Base-by-base conservation (phyloP, 1,140 invertebrate species). In the Lepidostoma basale region DNA sequence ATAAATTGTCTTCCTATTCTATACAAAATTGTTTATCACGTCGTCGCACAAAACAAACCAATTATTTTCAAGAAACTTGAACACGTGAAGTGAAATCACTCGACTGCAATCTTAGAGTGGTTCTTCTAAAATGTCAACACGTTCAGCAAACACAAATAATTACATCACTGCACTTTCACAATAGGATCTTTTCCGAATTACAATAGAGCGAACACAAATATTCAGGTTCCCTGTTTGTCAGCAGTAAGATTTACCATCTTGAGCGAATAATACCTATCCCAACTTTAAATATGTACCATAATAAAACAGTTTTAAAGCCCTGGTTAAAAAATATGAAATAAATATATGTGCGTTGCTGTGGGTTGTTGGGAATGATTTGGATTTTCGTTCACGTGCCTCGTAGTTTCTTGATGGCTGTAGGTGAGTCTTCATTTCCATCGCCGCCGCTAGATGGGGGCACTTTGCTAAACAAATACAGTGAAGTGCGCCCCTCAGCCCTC, bases 401-500 rank as follows among this genome's bases (percentile, higher is more conserved):
- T n/a, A 36, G n/a, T 36, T n/a, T 6, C 33, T 36, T 6, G 33
- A 6, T 8, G 33, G n/a, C n/a, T 6, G 33, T 36, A 1, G 44
- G 9, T 9, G 3, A 16, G 52, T 16, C 52, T 56, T 63, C 62
- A 45, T 45, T 63, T 63, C 62, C 62, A 49, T 49, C 28, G 10
- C 40, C 23, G 45, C 45, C 45, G 45, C 45, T 23, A 49, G 22
- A 42, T 18, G 33, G 44, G 5, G 40, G 25, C 47, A 45, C 58
- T 52, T 58, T 26, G 44, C 28, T 54, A 42, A 60, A 62, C 66
- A 68, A 68, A 68, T 68, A 62, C 30, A 22, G 56, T 62, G 39
- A 39, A 67, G 64, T 30, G 26, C n/a, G n/a, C n/a, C n/a, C n/a
- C n/a, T n/a, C n/a, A n/a, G n/a, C 42, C 56, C 56, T 68, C 67